Percentiles rank a stretch among this genome's conserved stretches.
These are phyloP conservation scores for Monochamus alternatus DNA, from an alignment of 2,888 invertebrate genomes.

Conservation along the genomic window DNA sequence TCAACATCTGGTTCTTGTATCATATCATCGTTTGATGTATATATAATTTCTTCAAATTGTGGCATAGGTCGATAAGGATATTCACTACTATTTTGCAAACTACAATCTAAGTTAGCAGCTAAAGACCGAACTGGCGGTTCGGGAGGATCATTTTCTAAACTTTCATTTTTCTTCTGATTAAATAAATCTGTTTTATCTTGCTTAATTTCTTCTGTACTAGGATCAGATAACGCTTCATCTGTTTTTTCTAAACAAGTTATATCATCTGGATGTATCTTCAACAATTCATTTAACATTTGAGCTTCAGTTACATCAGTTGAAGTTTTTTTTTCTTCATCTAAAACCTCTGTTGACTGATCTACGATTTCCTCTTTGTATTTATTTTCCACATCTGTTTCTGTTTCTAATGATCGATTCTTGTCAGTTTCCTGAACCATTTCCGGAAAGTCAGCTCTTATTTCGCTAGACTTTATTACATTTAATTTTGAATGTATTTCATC, in stretches of 20 bases:
- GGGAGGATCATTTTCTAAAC: constrained; percentile 30
- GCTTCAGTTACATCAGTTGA: constrained; percentile 55
- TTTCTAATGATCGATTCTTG: constrained; percentile 51
- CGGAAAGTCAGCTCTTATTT: constrained; percentile 73
- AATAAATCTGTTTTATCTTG: constrained; percentile 28
- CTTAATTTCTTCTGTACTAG: background rate
- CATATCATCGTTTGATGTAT: constrained; percentile 24
- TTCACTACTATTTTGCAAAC: constrained; percentile 62
- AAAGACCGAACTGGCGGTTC: constrained; percentile 38
- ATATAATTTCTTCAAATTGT: constrained; percentile 44
- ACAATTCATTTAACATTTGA: background rate
- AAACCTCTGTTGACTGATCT: constrained; percentile 27
- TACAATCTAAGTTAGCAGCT: constrained; percentile 4
- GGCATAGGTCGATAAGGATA: constrained; percentile 71
- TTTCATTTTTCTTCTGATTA: background rate
- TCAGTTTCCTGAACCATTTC: constrained; percentile 54
- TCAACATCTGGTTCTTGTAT: constrained; percentile 62
- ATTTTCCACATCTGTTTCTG: constrained; percentile 24
- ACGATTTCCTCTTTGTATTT: constrained; percentile 20
- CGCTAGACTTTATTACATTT: constrained; percentile 79
- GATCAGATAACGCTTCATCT: background rate
- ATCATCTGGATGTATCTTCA: background rate
- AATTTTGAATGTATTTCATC: constrained; percentile 82
- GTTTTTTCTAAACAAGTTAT: background rate
- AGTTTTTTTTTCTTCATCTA: constrained; percentile 68